phyloP scores from a whole-genome alignment of 1,140 invertebrate genomes.

The Drosophila prosaltans region DNA sequence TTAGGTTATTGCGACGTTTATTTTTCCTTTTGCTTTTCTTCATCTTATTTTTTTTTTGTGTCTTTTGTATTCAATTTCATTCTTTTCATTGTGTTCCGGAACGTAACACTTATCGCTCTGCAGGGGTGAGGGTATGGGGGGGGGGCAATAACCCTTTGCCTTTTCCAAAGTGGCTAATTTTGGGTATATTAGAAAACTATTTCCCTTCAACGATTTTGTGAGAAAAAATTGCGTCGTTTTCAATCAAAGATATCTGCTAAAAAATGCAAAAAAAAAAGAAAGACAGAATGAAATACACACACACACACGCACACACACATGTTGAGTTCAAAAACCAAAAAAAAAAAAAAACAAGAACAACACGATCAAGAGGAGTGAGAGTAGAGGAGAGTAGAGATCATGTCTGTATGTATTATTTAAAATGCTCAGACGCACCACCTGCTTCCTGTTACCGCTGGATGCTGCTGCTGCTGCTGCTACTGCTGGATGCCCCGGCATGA shows the following conservation, averaged over 20 bases:
- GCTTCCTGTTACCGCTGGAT: conserved; percentile 41
- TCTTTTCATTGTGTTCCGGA: conserved; percentile 32
- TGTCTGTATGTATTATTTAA: conserved; percentile 16
- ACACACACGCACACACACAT: conserved; percentile 1
- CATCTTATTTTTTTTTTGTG: conserved; percentile 8
- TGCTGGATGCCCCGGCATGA: neutral
- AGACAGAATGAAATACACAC: neutral
- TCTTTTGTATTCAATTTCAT: conserved; percentile 13
- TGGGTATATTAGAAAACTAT: conserved; percentile 13
- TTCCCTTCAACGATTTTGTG: conserved; percentile 5
- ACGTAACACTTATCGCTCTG: conserved; percentile 17
- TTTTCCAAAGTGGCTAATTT: conserved; percentile 18
- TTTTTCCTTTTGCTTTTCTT: conserved; percentile 39
- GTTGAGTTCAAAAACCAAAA: conserved; percentile 5
- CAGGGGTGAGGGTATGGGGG: neutral
- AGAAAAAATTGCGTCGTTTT: conserved; percentile 20
- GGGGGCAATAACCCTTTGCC: conserved; percentile 17
- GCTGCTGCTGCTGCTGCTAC: conserved; percentile 23
- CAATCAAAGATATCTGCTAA: conserved; percentile 10
- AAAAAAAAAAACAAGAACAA: neutral
- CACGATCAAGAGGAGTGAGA: conserved; percentile 1
- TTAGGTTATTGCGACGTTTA: conserved; percentile 53
- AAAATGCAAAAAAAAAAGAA: neutral
- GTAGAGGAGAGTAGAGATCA: conserved; percentile 12
- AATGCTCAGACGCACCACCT: conserved; percentile 45